Evolutionary conservation across 1,140 invertebrate species (phyloP), one percentile per base, ranked within the genome.

Genomic region (Cataglyphis hispanica): DNA sequence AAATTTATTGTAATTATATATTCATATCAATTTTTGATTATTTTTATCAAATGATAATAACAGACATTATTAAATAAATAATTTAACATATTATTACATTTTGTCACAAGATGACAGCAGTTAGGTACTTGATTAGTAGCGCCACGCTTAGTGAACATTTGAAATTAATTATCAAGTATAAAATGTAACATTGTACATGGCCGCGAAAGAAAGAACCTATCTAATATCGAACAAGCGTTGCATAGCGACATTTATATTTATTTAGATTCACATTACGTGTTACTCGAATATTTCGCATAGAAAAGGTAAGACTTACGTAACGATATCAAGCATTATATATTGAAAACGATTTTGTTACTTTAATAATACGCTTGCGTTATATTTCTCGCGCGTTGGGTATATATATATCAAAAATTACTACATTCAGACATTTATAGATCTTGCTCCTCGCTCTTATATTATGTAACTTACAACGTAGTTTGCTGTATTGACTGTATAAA

Each of bases 171-270:
- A 16, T 46, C 25, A 43, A 46, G 16, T 70, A 22, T 16, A 53
- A 16, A 72, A 8, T 22, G 2, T 16, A 5, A 4, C 16, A 4
- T 50, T 50, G 46, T 50, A 5, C 1, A 10, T 31, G 67, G 16
- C 16, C 25, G 46, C 69, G 66, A 46, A 27, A 10, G 19, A 8
- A 53, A 72, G 25, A 72, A 34, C 43, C 40, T 46, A 70, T 46
- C 34, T 13, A 70, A 72, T 53, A 31, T 72, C 25, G 27, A 72
- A 70, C 46, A 70, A 72, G 19, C 46, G 19, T 31, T 27, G 46
- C 69, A 53, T 53, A 56, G 66, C 22, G n/a, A 31, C 46, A 50
- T 11, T 50, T 46, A 16, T 27, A 69, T 25, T 5, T 25, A 53
- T 19, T 67, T 56, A n/a, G 8, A 25, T 56, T 19, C 22, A 27